phyloP scores from a whole-genome alignment of 1,140 invertebrate species.

The Zelostemma sp. region DNA sequence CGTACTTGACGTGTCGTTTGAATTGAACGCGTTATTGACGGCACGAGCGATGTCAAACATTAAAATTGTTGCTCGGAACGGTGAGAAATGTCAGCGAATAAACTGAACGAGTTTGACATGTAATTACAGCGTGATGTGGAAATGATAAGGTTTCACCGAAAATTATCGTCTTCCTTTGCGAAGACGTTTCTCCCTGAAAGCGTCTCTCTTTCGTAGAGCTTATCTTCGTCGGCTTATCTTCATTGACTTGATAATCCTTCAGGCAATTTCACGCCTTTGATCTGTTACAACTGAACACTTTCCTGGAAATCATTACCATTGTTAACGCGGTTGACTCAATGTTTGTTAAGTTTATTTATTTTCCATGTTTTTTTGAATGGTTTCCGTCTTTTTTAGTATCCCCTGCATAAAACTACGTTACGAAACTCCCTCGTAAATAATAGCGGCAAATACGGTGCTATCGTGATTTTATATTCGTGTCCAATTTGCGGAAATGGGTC shows the following conservation, averaged over 20 bases:
- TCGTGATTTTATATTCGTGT: too few species aligned
- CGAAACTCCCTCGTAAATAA: too few species aligned
- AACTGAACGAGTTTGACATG: not conserved
- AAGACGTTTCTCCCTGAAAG: slow-evolving; percentile 7
- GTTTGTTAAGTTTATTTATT: not conserved
- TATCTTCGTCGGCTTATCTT: slow-evolving; percentile 6
- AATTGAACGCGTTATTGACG: not conserved
- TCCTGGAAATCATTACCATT: slow-evolving; percentile 2
- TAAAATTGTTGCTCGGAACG: not conserved
- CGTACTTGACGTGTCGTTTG: too few species aligned
- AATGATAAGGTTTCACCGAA: not conserved
- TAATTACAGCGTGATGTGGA: not conserved
- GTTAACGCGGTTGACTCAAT: not conserved
- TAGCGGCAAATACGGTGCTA: too few species aligned
- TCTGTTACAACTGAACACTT: slow-evolving; percentile 2
- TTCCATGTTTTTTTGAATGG: too few species aligned
- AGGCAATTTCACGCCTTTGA: slow-evolving; percentile 14
- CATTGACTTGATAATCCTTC: slow-evolving; percentile 1
- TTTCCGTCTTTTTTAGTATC: too few species aligned
- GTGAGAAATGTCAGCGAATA: too few species aligned
- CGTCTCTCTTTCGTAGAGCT: not conserved
- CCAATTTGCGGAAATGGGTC: too few species aligned
- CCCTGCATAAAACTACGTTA: too few species aligned
- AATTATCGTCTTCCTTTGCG: slow-evolving; percentile 2
- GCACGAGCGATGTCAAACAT: not conserved